phyloP scores from a whole-genome alignment of 1,140 invertebrate species.

The Bombus waltoni region DNA sequence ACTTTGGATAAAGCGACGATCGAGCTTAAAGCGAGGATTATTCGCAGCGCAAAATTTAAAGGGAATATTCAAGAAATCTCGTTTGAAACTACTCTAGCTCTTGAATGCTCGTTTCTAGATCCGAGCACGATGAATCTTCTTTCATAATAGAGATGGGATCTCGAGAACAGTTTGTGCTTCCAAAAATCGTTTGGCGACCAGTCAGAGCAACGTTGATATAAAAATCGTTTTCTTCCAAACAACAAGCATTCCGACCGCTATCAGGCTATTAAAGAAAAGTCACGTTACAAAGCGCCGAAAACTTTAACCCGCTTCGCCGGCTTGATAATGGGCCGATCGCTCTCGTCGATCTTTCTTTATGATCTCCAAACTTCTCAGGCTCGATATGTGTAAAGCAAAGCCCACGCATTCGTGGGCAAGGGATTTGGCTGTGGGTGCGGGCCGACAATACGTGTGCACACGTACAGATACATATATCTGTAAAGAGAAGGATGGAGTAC shows the following conservation, averaged over 20 bases:
- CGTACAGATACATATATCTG: neutral
- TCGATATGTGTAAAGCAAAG: slow-evolving; percentile 51
- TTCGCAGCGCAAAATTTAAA: too few relatives aligned
- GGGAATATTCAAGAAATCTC: neutral
- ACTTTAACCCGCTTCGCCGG: slow-evolving; percentile 39
- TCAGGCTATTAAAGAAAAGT: slow-evolving; percentile 43
- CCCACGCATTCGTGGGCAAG: slow-evolving; percentile 24
- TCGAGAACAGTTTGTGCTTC: neutral
- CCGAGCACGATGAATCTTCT: neutral
- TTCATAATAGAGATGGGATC: neutral
- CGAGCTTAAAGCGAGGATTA: slow-evolving; percentile 4
- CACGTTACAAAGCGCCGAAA: slow-evolving; percentile 37
- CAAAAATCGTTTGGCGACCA: neutral
- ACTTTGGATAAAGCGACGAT: slow-evolving; percentile 1
- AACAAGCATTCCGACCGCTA: neutral
- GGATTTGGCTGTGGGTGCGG: neutral
- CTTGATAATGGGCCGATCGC: slow-evolving; percentile 72
- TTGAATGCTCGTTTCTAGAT: neutral
- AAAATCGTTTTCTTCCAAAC: neutral
- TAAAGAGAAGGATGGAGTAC: slow-evolving; percentile 24
- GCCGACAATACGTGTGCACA: neutral
- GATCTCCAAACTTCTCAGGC: slow-evolving; percentile 62
- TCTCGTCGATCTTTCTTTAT: slow-evolving; percentile 76
- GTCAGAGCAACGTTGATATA: neutral
- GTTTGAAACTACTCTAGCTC: neutral